Evolutionary conservation across 2,113 vertebrate genomes (phyloP), one percentile per base, ranked within the genome.

Genomic region (Zosterops japonicus): DNA sequence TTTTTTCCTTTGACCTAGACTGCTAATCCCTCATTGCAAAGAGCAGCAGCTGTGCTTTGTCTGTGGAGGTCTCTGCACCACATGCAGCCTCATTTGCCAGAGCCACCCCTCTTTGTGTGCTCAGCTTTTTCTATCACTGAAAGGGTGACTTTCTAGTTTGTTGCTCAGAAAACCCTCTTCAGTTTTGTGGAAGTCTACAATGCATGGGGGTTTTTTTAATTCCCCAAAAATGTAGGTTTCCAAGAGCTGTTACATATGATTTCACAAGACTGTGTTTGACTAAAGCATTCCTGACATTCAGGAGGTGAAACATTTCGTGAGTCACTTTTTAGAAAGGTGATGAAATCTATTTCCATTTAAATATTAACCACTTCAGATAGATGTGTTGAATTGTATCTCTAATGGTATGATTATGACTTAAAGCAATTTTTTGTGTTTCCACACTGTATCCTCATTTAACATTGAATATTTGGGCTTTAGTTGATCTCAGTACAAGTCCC

Each of bases 11-110:
- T 96, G 95, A 96, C 92, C 95, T 94, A 96, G 88, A 89, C 92
- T 75, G 92, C 88, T 97, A 95, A 97, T 96, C 94, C 87, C 83
- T 81, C 49, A 35, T 25, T 92, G 94, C 85, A 90, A 42, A 94
- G 92, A 90, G 88, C 83, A 95, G 95, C 94, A 97, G 95, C 93
- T 97, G 94, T 49, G 92, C 93, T 96, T 94, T 96, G 94, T 96
- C 90, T 93, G 90, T 14, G 79, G 64, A 74, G 87, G 90, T 82
- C 92, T 63, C 53, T 53, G 78, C 71, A 2, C 91, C 3, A 5
- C 47, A 5, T 8, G 68, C 90, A 83, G 90, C 94, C 84, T 65
- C 61, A 3, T 14, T 82, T 2, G 18, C 18, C 33, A 71, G 64
- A 55, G 83, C 89, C 72, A 31, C 60, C 89, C n/a, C 23, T 61